These are phyloP conservation scores for Zaprionus taronus DNA, from an alignment of 1,140 invertebrate genomes.

Conservation along the genomic window DNA sequence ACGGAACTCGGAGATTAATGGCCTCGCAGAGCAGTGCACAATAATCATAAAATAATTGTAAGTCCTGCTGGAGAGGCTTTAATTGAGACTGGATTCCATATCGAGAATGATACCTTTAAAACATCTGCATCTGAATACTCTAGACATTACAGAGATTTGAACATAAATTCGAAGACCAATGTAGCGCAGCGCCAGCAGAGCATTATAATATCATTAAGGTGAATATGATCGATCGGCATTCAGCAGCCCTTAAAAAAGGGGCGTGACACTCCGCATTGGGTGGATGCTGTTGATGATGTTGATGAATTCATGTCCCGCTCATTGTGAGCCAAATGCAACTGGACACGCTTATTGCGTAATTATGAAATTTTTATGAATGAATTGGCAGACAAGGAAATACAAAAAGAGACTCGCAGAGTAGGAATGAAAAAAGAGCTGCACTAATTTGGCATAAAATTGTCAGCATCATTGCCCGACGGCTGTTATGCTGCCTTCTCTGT, in stretches of 20 bases:
- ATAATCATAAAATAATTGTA: constrained; percentile 74
- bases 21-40: constrained; percentile 20
- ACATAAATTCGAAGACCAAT: neutral
- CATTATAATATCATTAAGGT: constrained; percentile 77
- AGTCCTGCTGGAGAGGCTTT: neutral
- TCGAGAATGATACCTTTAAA: neutral
- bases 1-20: constrained; percentile 41
- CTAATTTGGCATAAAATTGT: constrained; percentile 79
- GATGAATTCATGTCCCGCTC: constrained; percentile 67
- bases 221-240: constrained; percentile 66
- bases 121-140: neutral
- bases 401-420: constrained; percentile 7
- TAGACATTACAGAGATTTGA: neutral
- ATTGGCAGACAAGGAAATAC: constrained; percentile 5
- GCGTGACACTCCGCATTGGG: constrained; percentile 49
- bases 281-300: constrained; percentile 62
- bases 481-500: neutral
- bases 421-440: constrained; percentile 64
- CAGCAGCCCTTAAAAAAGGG: constrained; percentile 50
- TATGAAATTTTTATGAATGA: constrained; percentile 82
- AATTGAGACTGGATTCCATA: neutral
- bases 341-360: constrained; percentile 80
- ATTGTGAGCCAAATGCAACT: constrained; percentile 58
- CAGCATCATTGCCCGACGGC: constrained; percentile 37
- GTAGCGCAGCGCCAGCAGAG: neutral